Evolutionary conservation across 2,888 invertebrate genomes (phyloP).

Genomic region (Seira ritae): DNA sequence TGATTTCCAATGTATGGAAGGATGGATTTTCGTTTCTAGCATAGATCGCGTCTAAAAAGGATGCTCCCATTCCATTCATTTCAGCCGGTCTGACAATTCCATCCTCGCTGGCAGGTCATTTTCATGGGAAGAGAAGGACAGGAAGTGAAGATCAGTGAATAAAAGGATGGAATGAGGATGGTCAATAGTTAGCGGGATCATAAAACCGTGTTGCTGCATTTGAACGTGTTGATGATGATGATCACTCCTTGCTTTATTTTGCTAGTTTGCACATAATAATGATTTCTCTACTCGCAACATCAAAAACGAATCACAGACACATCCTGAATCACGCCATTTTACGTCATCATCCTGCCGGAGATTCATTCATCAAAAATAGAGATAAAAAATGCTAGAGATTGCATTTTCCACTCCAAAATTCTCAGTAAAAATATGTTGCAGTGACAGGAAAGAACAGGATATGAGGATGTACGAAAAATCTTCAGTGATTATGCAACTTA

Average conservation of each 20-base stretch:
- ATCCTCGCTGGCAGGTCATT: background rate
- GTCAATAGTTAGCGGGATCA: background rate
- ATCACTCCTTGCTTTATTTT: background rate
- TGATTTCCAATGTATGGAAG: too few species aligned
- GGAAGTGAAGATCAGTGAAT: background rate
- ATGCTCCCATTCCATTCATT: slow-evolving; percentile 1
- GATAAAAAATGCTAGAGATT: too few species aligned
- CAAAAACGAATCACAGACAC: background rate
- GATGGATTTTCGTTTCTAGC: background rate
- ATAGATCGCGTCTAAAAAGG: background rate
- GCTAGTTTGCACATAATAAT: background rate
- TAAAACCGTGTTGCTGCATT: background rate
- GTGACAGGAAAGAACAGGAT: too few species aligned
- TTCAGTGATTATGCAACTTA: too few species aligned
- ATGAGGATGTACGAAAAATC: too few species aligned
- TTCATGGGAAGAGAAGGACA: background rate
- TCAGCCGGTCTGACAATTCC: background rate
- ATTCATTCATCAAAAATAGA: too few species aligned
- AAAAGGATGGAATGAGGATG: slow-evolving; percentile 3
- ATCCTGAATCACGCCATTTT: background rate
- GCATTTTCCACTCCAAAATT: too few species aligned
- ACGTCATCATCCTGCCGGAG: too few species aligned
- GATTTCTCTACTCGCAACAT: background rate
- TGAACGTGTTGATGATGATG: background rate
- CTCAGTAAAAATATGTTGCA: too few species aligned